Percentiles rank a stretch among this genome's conserved stretches.
These are phyloP conservation scores for Heliopora coerulea DNA, from an alignment of 92 coral and sea anemone species.

Conservation along the genomic window DNA sequence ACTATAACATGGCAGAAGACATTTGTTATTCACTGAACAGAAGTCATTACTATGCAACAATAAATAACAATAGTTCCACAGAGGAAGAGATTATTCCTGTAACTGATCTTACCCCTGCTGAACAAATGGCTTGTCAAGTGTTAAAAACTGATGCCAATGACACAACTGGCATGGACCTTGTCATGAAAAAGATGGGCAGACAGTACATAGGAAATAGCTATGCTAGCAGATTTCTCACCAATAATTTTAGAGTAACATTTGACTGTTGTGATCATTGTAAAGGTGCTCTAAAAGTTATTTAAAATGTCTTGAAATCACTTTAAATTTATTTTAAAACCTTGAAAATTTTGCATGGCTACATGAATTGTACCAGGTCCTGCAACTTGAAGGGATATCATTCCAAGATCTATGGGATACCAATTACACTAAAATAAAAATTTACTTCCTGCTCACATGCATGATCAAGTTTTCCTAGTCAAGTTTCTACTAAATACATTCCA, in stretches of 20 bases:
- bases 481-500: no score
- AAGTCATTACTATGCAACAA: constrained; percentile 46
- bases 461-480: no score
- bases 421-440: no score
- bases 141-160: constrained; percentile 5
- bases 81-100: constrained; percentile 51
- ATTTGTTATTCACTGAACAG: constrained; percentile 57
- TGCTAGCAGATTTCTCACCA: constrained; percentile 85
- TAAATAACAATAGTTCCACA: constrained; percentile 24
- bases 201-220: constrained; percentile 94
- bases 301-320: constrained; percentile 26
- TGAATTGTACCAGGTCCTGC: no score
- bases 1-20: constrained; percentile 73
- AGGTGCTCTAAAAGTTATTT: constrained; percentile 79
- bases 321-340: no score
- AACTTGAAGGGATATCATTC: no score
- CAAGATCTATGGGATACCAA: no score
- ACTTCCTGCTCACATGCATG: no score
- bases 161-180: constrained; percentile 46
- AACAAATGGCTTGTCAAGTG: constrained; percentile 82
- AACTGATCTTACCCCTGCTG: constrained; percentile 81
- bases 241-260: constrained; percentile 84
- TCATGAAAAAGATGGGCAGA: constrained; percentile 76
- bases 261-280: constrained; percentile 94
- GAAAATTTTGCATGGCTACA: no score